Base-by-base conservation (phyloP, 1,140 invertebrate genomes). In the Lerema accius region DNA sequence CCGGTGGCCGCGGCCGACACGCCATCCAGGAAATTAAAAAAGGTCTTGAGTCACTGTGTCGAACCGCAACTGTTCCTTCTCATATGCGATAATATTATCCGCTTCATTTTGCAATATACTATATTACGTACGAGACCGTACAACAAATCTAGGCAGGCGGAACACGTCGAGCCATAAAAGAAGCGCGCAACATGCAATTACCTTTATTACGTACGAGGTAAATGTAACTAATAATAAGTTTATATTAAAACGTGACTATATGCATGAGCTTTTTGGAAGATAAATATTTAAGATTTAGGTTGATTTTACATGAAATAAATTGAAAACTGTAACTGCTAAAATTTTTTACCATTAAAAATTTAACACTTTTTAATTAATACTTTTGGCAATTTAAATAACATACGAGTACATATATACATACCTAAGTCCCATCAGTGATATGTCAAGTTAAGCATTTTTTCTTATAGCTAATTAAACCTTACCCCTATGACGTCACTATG, bases 21-120 rank as follows among this genome's bases (percentile, higher is more conserved):
- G 61, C 69, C 66, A 45, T 69, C 51, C 77, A 86, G 80, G 85
- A 88, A 86, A 88, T 86, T 88, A 86, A 86, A 86, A 79, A 88
- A 88, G 76, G 73, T 85, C 83, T 85, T 81, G 73, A 79, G 71
- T 67, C 76, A 76, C 77, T 71, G 71, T 43, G 59, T 71, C 64
- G 64, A 67, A 65, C 39, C 56, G 40, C 48, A 55, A 70, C 65
- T 67, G 53, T 43, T 58, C 13, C 11, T 55, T 53, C 50, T 19
- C 1, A 32, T 58, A 37, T 46, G 11, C 53, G 16, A 45, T 55
- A 23, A 42, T 42, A 55, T 51, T 15, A 55, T 23, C 37, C 50
- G 19, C 11, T 6, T 45, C 53, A 58, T 58, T 45, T 43, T 42
- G 2, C 23, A 56, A 55, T 26, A 43, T 43, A 43, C n/a, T 10